Evolutionary conservation across 2,113 vertebrate genomes (phyloP), one percentile per base, ranked within the genome.

Genomic region (Saccopteryx bilineata): DNA sequence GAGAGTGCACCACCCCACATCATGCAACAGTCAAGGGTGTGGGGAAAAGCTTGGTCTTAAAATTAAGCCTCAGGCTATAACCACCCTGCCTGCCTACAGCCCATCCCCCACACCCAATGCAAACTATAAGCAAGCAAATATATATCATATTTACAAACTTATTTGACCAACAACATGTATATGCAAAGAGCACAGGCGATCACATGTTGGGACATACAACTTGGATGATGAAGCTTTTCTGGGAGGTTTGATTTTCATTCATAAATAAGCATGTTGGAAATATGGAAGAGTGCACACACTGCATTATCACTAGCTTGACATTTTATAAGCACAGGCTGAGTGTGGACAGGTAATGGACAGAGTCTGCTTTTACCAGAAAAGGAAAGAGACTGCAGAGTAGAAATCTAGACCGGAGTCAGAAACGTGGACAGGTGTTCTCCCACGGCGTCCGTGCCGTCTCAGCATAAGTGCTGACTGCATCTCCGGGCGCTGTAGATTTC

Each of bases 381-480:
- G 84, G 72, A 92, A 89, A 71, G 87, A 79, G 39, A 93, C 94
- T 48, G 88, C 66, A 83, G 86, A 75, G 17, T 17, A 94, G 58
- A 93, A 91, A 46, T 23, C 46, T 81, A 58, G 75, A 66, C 52
- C n/a, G 24, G 28, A 94, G 86, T 90, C 39, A 74, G 86, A 95
- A 97, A 33, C 46, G 19, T 79, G 13, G 88, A 63, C 31, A 65
- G 75, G 82, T 79, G 28, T 86, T 83, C 71, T 92, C 76, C 66
- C 71, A 61, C 46, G 58, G 33, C 56, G 69, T 65, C 86, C 75
- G 5, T 69, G 76, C 50, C 89, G 39, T 91, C 63, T 80, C 84
- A 72, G 28, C 39, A 63, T 54, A 97, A 97, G 97, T 33, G 74
- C 65, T 93, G 87, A 93, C 8, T 93, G 89, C 61, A 54, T 92